Conservation (phyloP, 1,140 invertebrate species). For the Goniozus legneri region DNA sequence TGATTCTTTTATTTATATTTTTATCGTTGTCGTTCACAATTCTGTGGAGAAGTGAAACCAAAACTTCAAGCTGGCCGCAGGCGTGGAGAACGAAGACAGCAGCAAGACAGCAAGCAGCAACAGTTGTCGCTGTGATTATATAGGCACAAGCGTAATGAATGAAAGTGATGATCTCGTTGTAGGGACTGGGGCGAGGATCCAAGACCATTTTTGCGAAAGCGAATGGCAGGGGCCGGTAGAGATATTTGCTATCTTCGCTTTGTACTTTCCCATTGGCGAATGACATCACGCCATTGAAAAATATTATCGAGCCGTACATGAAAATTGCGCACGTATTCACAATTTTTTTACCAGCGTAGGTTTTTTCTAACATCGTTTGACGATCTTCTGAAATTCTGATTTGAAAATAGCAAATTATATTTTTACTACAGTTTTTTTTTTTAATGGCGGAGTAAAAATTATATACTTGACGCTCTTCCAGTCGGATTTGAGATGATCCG, state of each 20-base stretch:
- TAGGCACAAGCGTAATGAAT: neutral
- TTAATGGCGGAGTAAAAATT: too few species aligned
- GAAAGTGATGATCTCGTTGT: conserved; percentile 18
- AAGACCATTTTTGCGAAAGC: conserved; percentile 17
- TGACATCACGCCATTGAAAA: conserved; percentile 37
- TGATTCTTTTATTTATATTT: neutral
- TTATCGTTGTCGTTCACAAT: neutral
- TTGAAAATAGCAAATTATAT: too few species aligned
- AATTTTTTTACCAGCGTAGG: conserved; percentile 9
- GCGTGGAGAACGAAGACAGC: conserved; percentile 27
- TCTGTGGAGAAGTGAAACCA: conserved; percentile 11
- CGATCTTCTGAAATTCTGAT: conserved; percentile 8
- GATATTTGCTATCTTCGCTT: neutral
- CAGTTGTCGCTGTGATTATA: conserved; percentile 14
- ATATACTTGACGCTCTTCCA: conserved; percentile 6
- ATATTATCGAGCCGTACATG: conserved; percentile 16
- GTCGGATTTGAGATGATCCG: conserved; percentile 10
- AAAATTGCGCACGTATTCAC: conserved; percentile 15
- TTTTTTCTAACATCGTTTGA: conserved; percentile 3
- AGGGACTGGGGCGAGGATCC: conserved; percentile 20
- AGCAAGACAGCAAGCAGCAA: conserved; percentile 21
- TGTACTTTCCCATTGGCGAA: neutral
- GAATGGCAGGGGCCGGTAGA: conserved; percentile 7
- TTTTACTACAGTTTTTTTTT: too few species aligned
- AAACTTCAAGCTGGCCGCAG: conserved; percentile 27